These are phyloP conservation scores for Pseudobourletiella spinata DNA, from an alignment of 1,140 invertebrate genomes.

Conservation along the genomic window DNA sequence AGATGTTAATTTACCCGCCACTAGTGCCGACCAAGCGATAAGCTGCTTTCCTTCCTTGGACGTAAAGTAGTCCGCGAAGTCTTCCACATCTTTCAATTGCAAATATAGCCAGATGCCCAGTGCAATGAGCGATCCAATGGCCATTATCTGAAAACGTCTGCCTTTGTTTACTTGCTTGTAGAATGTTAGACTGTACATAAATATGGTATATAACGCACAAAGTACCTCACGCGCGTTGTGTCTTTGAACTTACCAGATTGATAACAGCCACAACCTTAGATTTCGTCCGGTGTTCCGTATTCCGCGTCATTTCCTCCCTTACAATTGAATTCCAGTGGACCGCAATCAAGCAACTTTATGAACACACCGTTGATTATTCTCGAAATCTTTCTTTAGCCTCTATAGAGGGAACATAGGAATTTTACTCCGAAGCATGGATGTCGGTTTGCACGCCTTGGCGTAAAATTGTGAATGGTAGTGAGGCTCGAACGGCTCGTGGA, in stretches of 20 bases:
- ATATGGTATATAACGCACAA: neutral
- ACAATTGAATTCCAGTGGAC: too few species aligned
- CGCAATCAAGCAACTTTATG: too few species aligned
- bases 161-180: too few species aligned
- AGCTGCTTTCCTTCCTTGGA: neutral
- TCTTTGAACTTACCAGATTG: neutral
- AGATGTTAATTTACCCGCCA: neutral
- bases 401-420: too few species aligned
- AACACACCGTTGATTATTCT: too few species aligned
- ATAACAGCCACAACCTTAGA: neutral
- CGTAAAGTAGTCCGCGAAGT: neutral
- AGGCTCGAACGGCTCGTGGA: too few species aligned
- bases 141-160: neutral
- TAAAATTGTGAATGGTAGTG: too few species aligned
- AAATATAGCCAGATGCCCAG: neutral
- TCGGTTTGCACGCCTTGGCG: too few species aligned
- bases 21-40: neutral
- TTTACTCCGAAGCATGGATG: too few species aligned
- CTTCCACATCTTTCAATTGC: neutral
- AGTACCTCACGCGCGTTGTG: neutral
- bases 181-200: too few species aligned
- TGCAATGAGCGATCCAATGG: neutral
- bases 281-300: neutral
- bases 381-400: too few species aligned
- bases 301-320: neutral